phyloP scores from a whole-genome alignment of 2,113 vertebrate species.

The Strix aluco region DNA sequence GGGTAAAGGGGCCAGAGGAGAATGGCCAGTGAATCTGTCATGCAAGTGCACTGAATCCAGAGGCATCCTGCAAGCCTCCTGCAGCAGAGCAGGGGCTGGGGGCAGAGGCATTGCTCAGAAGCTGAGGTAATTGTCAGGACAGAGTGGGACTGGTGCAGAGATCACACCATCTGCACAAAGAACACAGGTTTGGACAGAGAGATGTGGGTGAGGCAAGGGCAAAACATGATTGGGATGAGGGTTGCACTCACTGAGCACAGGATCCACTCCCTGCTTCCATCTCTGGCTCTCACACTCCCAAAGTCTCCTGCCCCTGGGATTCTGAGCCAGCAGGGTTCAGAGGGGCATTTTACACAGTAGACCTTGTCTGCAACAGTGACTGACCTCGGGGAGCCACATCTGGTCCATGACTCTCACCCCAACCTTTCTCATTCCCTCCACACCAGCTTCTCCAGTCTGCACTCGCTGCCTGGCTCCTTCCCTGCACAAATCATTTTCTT shows the following conservation, averaged over 20 bases:
- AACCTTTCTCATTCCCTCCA: not conserved
- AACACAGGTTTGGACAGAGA: not conserved
- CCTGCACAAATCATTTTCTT: slow-evolving; percentile 36
- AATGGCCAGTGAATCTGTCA: not conserved
- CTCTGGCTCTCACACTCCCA: not conserved
- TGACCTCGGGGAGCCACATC: accelerated
- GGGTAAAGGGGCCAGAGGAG: not conserved
- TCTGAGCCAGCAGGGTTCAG: not conserved
- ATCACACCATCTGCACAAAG: not conserved
- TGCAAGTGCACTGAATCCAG: not conserved
- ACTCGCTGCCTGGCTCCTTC: slow-evolving; percentile 12
- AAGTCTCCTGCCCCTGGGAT: not conserved
- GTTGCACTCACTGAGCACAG: not conserved
- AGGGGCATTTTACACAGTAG: not conserved
- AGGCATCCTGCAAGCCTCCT: not conserved
- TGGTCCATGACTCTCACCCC: not conserved
- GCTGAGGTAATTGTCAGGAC: not conserved
- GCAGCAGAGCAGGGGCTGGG: not conserved
- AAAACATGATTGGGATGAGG: accelerated
- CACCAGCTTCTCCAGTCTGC: not conserved
- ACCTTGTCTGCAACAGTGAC: not conserved
- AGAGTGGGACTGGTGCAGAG: not conserved
- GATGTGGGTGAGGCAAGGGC: not conserved
- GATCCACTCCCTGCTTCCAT: not conserved
- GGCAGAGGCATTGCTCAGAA: not conserved